Evolutionary conservation across 64 coral and sea anemone genomes (phyloP).

Genomic region (Stichodactyla helianthus): DNA sequence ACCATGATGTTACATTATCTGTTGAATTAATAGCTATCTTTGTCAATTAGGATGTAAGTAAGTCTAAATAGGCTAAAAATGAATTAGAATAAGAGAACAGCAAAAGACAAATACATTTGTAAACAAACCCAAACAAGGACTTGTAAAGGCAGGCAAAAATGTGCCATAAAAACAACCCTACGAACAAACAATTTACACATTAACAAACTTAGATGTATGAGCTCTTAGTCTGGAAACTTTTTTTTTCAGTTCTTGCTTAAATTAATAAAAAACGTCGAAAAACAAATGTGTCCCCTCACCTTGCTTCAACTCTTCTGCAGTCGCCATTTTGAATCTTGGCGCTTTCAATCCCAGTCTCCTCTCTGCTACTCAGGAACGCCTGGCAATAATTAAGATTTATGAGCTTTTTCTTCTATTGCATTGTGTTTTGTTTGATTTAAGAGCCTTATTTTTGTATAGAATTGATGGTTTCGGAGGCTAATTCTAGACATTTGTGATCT

Average conservation of each 20-base stretch:
- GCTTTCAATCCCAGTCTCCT: slow-evolving; percentile 9
- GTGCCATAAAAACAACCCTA: not conserved
- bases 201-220: not conserved
- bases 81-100: not conserved
- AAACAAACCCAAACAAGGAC: not conserved
- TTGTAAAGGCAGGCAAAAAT: not conserved
- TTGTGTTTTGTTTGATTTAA: not conserved
- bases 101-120: not conserved
- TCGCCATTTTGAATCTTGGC: slow-evolving; percentile 98
- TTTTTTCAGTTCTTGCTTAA: not conserved
- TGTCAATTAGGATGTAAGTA: not conserved
- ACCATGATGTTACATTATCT: no score
- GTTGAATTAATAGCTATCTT: no score
- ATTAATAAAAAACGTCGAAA: not conserved
- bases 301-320: slow-evolving; percentile 76
- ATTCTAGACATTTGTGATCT: not conserved
- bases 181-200: not conserved
- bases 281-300: slow-evolving; percentile 9
- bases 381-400: not conserved
- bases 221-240: not conserved
- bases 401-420: not conserved
- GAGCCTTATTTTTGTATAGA: not conserved
- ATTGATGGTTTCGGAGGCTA: not conserved
- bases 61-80: not conserved
- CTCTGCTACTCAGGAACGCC: not conserved